Conservation (phyloP, 2,888 invertebrate species). For the Sacculina carcini region DNA sequence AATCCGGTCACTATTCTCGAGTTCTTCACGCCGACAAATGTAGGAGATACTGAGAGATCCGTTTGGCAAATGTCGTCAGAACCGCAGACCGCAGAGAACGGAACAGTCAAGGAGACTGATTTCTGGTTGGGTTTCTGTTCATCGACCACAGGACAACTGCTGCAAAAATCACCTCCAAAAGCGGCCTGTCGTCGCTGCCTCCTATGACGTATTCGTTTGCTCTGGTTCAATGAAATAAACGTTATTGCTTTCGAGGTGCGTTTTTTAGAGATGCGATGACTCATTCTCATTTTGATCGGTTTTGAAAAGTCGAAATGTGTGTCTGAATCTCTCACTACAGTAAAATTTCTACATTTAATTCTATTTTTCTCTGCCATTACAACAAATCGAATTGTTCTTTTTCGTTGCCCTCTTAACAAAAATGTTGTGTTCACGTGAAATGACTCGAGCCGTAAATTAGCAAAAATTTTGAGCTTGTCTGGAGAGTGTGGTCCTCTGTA, state of each 20-base stretch:
- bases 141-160: too few species aligned
- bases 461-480: background rate
- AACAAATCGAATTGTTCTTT: too few species aligned
- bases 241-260: too few species aligned
- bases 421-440: background rate
- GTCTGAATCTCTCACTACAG: background rate
- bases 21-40: slow-evolving; percentile 1
- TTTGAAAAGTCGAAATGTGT: background rate
- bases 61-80: slow-evolving; percentile 28
- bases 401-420: background rate
- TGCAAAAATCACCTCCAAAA: too few species aligned
- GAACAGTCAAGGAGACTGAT: slow-evolving; percentile 13
- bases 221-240: too few species aligned
- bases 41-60: slow-evolving; percentile 18
- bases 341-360: background rate
- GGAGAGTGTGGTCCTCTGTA: slow-evolving; percentile 13
- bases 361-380: too few species aligned
- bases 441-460: background rate
- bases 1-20: slow-evolving; percentile 17
- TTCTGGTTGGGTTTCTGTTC: too few species aligned
- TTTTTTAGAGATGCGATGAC: too few species aligned
- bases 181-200: too few species aligned
- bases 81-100: slow-evolving; percentile 27
- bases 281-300: background rate
- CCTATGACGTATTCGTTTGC: too few species aligned